These are phyloP conservation scores for Trichoplusia ni DNA, from an alignment of 1,140 invertebrate genomes.

Conservation along the genomic window DNA sequence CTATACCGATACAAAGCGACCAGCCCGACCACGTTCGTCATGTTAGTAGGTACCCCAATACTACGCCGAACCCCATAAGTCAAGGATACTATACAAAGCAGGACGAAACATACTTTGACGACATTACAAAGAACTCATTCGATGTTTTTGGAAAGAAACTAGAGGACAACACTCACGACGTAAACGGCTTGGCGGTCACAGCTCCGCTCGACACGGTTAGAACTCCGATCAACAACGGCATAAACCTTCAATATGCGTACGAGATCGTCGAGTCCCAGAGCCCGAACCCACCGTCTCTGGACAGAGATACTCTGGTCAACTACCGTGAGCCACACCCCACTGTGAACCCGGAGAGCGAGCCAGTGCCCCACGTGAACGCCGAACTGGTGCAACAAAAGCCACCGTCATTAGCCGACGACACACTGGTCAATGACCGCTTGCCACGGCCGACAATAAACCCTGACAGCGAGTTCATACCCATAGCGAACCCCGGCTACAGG, in stretches of 20 bases:
- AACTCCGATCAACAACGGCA: conserved; percentile 70
- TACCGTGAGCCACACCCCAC: conserved; percentile 82
- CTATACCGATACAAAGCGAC: conserved; percentile 67
- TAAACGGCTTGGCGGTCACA: conserved; percentile 80
- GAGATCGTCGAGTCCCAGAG: conserved; percentile 71
- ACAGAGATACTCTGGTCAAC: conserved; percentile 85
- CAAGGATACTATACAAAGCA: conserved; percentile 87
- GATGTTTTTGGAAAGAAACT: conserved; percentile 89
- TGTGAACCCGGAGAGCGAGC: conserved; percentile 85
- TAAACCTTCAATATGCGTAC: conserved; percentile 70
- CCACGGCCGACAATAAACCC: conserved; percentile 85
- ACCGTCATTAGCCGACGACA: conserved; percentile 83
- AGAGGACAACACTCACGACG: conserved; percentile 78
- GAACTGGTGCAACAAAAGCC: conserved; percentile 61
- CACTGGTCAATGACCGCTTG: conserved; percentile 84
- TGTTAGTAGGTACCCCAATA: conserved; percentile 67
- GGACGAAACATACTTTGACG: conserved; percentile 86
- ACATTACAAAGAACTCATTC: conserved; percentile 89
- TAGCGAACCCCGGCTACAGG: conserved; percentile 75
- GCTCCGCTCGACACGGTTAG: conserved; percentile 70
- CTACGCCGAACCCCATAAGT: conserved; percentile 84
- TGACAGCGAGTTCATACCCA: conserved; percentile 84
- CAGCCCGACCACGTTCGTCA: conserved; percentile 59
- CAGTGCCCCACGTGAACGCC: conserved; percentile 50
- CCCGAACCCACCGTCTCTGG: conserved; percentile 75